Percentiles rank a stretch among this genome's conserved stretches.
These are phyloP conservation scores for Phrynocephalus guinanensis DNA, from an alignment of 2,797 vertebrate genomes.

Conservation along the genomic window DNA sequence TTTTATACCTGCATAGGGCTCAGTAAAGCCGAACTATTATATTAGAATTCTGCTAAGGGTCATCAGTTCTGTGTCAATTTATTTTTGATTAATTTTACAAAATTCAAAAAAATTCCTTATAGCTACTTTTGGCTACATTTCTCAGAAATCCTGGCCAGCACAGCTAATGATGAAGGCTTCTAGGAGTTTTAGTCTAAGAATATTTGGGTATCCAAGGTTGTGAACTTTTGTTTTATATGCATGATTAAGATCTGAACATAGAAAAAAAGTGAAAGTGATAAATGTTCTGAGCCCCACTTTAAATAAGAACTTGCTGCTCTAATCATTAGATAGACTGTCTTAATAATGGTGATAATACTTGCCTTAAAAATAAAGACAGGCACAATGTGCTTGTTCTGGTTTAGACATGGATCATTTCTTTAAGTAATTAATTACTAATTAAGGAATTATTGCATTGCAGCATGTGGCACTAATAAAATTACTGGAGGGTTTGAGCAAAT, in stretches of 20 bases:
- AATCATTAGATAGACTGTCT: neutral
- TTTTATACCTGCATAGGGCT: too few species aligned
- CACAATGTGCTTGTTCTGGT: neutral
- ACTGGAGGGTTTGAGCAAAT: constrained; percentile 66
- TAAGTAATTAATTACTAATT: constrained; percentile 65
- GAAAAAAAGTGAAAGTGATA: neutral
- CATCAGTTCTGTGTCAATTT: too few species aligned
- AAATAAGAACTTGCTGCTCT: neutral
- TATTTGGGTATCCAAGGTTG: too few species aligned
- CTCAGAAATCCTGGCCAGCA: too few species aligned
- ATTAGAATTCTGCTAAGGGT: too few species aligned
- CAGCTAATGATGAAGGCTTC: too few species aligned
- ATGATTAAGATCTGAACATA: neutral
- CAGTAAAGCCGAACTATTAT: too few species aligned
- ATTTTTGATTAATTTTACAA: too few species aligned
- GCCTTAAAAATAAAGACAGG: constrained; percentile 11
- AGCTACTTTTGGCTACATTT: too few species aligned
- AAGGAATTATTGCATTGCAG: constrained; percentile 48
- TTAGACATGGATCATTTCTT: constrained; percentile 47
- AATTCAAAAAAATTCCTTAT: too few species aligned
- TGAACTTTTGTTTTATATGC: too few species aligned
- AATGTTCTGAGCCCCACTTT: neutral
- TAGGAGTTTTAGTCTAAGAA: too few species aligned
- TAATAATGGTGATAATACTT: neutral
- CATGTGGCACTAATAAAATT: constrained; percentile 61